Conservation (phyloP, 2,888 invertebrate genomes). For the Macroteleia sp. region DNA sequence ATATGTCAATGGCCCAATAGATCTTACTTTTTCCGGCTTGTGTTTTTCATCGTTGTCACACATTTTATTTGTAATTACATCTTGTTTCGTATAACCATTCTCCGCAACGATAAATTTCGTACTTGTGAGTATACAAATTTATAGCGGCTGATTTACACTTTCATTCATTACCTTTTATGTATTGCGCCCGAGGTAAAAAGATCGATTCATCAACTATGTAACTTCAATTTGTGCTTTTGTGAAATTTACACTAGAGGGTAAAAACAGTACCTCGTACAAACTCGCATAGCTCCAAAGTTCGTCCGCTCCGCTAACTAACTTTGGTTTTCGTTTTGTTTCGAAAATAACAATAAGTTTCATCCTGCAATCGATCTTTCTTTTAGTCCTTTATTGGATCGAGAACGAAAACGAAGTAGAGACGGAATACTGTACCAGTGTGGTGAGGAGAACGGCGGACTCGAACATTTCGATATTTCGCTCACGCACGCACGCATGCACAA, state of each 20-base stretch:
- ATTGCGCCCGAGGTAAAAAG: slow-evolving; percentile 13
- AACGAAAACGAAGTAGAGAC: slow-evolving; percentile 47
- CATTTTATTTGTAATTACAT: slow-evolving; percentile 55
- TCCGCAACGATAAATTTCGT: slow-evolving; percentile 32
- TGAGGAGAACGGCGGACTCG: slow-evolving; percentile 34
- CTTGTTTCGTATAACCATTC: slow-evolving; percentile 25
- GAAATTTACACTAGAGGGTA: not conserved
- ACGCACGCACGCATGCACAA: slow-evolving; percentile 79
- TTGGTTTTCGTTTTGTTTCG: slow-evolving; percentile 1
- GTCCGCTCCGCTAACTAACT: slow-evolving; percentile 9
- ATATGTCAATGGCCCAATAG: slow-evolving; percentile 57
- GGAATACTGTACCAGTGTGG: slow-evolving; percentile 10
- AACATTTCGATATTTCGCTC: slow-evolving; percentile 80
- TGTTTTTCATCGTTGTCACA: slow-evolving; percentile 34
- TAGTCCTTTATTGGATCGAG: slow-evolving; percentile 39
- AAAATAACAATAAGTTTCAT: slow-evolving; percentile 32
- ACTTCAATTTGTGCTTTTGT: slow-evolving; percentile 5
- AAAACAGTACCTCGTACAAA: not conserved
- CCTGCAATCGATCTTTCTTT: slow-evolving; percentile 26
- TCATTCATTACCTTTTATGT: slow-evolving; percentile 17
- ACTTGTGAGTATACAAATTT: slow-evolving; percentile 28
- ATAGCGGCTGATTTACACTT: slow-evolving; percentile 42
- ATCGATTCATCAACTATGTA: not conserved
- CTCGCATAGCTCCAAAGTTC: not conserved
- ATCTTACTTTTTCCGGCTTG: slow-evolving; percentile 28